Evolutionary conservation across 2,113 vertebrate species (phyloP).

Genomic region (Vidua macroura): DNA sequence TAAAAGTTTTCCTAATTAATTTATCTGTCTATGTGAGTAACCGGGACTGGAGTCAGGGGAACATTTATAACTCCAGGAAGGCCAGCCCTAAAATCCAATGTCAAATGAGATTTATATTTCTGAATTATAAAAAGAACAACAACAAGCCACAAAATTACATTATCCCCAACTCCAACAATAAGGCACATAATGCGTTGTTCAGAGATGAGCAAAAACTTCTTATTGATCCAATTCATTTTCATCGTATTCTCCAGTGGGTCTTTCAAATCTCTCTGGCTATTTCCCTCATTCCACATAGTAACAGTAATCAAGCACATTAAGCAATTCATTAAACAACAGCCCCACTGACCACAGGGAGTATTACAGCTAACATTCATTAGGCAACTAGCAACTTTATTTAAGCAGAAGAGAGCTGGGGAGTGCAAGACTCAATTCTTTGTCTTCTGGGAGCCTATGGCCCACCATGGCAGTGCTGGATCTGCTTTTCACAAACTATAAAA

Average conservation of each 20-base stretch:
- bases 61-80: conserved; percentile 88
- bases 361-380: conserved; percentile 81
- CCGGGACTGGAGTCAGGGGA: conserved; percentile 84
- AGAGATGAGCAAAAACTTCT: conserved; percentile 79
- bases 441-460: conserved; percentile 25
- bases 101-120: conserved; percentile 81
- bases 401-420: conserved; percentile 69
- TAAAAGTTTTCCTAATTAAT: conserved; percentile 94
- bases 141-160: conserved; percentile 81
- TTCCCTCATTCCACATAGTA: conserved; percentile 81
- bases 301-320: conserved; percentile 87
- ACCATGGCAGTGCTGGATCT: conserved; percentile 19
- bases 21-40: conserved; percentile 89
- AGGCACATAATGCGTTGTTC: conserved; percentile 69
- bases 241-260: conserved; percentile 83
- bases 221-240: conserved; percentile 86
- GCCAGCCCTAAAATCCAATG: conserved; percentile 77
- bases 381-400: conserved; percentile 80
- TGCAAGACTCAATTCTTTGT: conserved; percentile 64
- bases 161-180: conserved; percentile 72
- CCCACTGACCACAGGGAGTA: conserved; percentile 82
- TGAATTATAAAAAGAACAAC: conserved; percentile 80
- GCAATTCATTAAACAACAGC: conserved; percentile 88
- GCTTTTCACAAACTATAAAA: conserved; percentile 50
- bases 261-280: conserved; percentile 82